Base-by-base conservation (phyloP, 2,888 invertebrate species). In the Drosophila putrida region DNA sequence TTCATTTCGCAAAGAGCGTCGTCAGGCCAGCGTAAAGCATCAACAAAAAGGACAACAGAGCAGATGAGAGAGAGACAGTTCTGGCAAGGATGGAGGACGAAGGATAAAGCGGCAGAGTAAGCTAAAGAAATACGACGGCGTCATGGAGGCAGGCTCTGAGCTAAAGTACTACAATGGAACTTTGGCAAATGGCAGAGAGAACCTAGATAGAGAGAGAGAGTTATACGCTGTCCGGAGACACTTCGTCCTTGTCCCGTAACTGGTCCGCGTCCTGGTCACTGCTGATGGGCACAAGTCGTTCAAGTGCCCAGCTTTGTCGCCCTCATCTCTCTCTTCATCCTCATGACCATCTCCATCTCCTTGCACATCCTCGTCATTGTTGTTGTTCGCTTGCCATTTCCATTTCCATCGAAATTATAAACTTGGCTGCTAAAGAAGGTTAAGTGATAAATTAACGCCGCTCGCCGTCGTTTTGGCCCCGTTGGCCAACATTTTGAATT, bases 341-440 rank as follows among this genome's bases (percentile, higher is more conserved):
- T 58, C 62, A 61, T 68, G 75, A 53, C 78, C 78, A 80, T 67
- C 69, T 49, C 64, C 33, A 33, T 28, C 28, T n/a, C n/a, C n/a
- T n/a, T n/a, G n/a, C 28, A 28, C 28, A 28, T 5, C 28, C 31
- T 31, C 31, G 4, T 10, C 11, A 20, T n/a, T 43, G 11, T 43
- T 71, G 81, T 64, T 69, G 20, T 6, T 54, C 55, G 38, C 15
- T 49, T 61, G 63, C 53, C 74, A 60, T 57, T 38, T 46, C 71
- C 53, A 59, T 55, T 51, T 50, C 62, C 73, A 71, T 51, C 80
- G 74, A 84, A 84, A 84, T 84, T 84, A 89, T 84, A 84, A 88
- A 84, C 84, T 88, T 84, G 87, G 87, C 84, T 83, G 82, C 80
- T 88, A 85, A 85, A 83, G 84, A 87, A 84, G 84, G 84, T 84